These are phyloP conservation scores for Parascotia fuliginaria DNA, from an alignment of 2,888 invertebrate genomes.

Conservation along the genomic window DNA sequence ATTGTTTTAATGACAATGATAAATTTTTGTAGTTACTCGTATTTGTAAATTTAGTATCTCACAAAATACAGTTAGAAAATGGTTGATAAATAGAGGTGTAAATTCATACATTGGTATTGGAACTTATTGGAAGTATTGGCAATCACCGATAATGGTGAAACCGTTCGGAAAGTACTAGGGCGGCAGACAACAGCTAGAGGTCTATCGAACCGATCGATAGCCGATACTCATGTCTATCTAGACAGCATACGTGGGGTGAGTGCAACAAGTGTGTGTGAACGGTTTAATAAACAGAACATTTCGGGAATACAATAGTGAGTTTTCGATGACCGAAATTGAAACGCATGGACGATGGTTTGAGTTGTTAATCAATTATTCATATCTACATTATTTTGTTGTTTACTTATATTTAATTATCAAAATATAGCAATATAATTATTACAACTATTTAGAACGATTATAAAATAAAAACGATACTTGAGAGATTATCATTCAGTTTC, in stretches of 20 bases:
- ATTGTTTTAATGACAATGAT: too few species aligned
- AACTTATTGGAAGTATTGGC: slow-evolving; percentile 66
- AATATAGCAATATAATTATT: too few species aligned
- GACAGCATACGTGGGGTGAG: slow-evolving; percentile 31
- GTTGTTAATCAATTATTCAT: too few species aligned
- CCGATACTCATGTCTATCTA: slow-evolving; percentile 46
- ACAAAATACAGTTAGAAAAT: too few species aligned
- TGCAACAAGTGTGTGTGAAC: slow-evolving; percentile 14
- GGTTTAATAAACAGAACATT: background rate
- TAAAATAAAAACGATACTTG: too few species aligned
- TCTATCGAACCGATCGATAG: slow-evolving; percentile 78
- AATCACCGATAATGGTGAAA: slow-evolving; percentile 79
- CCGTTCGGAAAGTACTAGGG: slow-evolving; percentile 81
- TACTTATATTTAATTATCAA: too few species aligned
- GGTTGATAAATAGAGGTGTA: background rate
- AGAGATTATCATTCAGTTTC: too few species aligned
- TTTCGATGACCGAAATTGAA: background rate
- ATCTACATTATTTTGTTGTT: too few species aligned
- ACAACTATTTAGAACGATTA: too few species aligned
- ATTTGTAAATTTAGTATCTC: too few species aligned
- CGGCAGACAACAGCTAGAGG: slow-evolving; percentile 53
- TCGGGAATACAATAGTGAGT: background rate
- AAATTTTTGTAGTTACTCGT: too few species aligned
- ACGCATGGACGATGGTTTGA: too few species aligned
- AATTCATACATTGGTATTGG: background rate